Base-by-base conservation (phyloP, 2,113 vertebrate genomes). In the Baryphthengus martii region DNA sequence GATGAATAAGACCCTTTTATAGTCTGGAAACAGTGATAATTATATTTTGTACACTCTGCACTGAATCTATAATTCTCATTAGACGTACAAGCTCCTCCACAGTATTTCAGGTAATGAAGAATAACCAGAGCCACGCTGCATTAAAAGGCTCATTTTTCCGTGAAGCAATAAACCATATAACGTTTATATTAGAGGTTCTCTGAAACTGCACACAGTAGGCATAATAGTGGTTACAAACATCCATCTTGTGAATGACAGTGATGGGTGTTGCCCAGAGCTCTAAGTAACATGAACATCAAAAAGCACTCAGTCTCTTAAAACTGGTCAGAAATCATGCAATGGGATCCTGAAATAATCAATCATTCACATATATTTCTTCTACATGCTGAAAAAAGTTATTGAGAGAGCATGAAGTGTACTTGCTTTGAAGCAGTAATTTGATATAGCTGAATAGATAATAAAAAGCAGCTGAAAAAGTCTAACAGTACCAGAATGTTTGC, bases 171-270 rank as follows among this genome's bases (percentile, higher is more conserved):
- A 97, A 93, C 91, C 88, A 62, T 92, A 83, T 73, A 93, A 89
- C 93, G 93, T 97, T 96, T 97, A 82, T 96, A 96, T 96, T 89
- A 97, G 94, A 67, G 86, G 75, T 77, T 94, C 58, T 85, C 80
- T 77, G 88, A 92, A 96, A 95, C 87, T 74, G 93, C 87, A 67
- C 7, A 6, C 83, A 83, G 58, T 47, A 96, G 96, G 95, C 84
- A 78, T 85, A 91, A 88, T 7, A 90, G 63, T 82, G 94, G 94
- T 63, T 84, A 79, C 79, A 91, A 21, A 33, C 70, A 97, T 97
- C 90, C 77, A 63, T 97, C 95, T 92, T 89, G 23, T 65, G 61
- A 83, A 49, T 20, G 88, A 83, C 94, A 96, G 50, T 87, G 89
- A 85, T 0, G 11, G 73, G 79, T 85, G 66, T 26, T 97, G 76